Conservation (phyloP, 2,797 vertebrate species). For the Tiaroga cobitis region DNA sequence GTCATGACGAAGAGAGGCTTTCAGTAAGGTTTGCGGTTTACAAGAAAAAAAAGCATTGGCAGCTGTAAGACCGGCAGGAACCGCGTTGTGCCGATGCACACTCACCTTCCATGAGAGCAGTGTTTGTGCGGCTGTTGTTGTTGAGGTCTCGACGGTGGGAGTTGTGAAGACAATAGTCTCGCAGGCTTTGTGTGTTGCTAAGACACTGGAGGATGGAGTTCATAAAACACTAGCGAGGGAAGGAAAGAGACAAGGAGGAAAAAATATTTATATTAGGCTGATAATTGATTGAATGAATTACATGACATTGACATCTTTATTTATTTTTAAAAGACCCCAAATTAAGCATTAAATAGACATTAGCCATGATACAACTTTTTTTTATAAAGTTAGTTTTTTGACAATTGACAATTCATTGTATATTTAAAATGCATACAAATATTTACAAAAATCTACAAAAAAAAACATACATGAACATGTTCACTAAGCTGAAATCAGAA, state of each 20-base stretch:
- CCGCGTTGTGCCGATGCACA: not conserved
- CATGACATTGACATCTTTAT: not conserved
- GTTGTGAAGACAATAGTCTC: conserved; percentile 97
- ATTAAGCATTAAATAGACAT: not conserved
- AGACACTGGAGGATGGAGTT: conserved; percentile 99
- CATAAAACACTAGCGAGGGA: conserved; percentile 91
- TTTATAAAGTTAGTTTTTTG: not conserved
- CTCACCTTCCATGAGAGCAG: conserved; percentile 94
- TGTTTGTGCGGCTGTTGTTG: conserved; percentile 90
- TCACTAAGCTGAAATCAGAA: not conserved
- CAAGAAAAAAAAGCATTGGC: not conserved
- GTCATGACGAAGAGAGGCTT: conserved; percentile 7
- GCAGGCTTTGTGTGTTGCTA: conserved; percentile 93
- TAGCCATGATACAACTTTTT: not conserved
- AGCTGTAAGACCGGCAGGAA: not conserved
- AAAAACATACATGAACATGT: not conserved
- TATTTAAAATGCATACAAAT: not conserved
- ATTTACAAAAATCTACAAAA: not conserved
- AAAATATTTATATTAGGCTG: not conserved
- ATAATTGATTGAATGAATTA: not conserved
- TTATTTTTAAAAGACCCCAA: not conserved
- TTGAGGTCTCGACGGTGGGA: conserved; percentile 92
- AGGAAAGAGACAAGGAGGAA: not conserved
- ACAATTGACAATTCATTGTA: not conserved
- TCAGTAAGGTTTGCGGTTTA: conserved; percentile 4